Evolutionary conservation across 2,113 vertebrate genomes (phyloP), one percentile per base, ranked within the genome.

Genomic region (Eulemur macaco): DNA sequence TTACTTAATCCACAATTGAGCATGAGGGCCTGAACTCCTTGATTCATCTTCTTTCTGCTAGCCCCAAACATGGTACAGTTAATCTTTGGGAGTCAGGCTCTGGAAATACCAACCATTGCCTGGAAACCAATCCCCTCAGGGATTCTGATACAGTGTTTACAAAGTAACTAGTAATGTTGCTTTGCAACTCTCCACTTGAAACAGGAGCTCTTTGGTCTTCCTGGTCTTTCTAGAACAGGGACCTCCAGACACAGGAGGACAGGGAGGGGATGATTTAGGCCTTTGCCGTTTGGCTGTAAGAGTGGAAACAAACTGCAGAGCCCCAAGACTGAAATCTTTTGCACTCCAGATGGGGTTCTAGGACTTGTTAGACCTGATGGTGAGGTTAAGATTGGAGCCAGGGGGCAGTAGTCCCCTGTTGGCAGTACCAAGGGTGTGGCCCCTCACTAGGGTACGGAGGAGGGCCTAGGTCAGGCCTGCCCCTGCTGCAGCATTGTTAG

Each of bases 401-500:
- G 37, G 11, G 25, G 47, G 1, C 27, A 3, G 11, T 18, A 39
- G 31, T 21, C 23, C 34, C 29, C 45, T 37, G 7, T 66, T 64
- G 34, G 34, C 39, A 45, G 18, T 66, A 8, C 18, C 58, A 21
- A 80, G 95, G 96, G 94, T 93, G 95, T 93, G 92, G 84, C 91
- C 47, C 4, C 73, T 76, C 56, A 47, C 47, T 68, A 27, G 42
- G 71, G 20, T 63, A 31, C 29, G 20, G n/a, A 85, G 52, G 31
- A 73, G 83, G 47, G 12, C 3, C 58, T 76, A 34, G 27, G 68
- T 95, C 58, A 64, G 42, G 54, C 47, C 78, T 63, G 8, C 25
- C 34, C 18, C 77, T 69, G 69, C 21, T 34, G 20, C 21, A 56
- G 81, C 97, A 96, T 98, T 97, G 78, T 97, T 97, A 97, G 96